A percentile compares a stretch with the other conserved stretches of the same genome.
These are phyloP conservation scores for Oreohelix idahoensis DNA, from an alignment of 1,140 invertebrate genomes.

Conservation along the genomic window DNA sequence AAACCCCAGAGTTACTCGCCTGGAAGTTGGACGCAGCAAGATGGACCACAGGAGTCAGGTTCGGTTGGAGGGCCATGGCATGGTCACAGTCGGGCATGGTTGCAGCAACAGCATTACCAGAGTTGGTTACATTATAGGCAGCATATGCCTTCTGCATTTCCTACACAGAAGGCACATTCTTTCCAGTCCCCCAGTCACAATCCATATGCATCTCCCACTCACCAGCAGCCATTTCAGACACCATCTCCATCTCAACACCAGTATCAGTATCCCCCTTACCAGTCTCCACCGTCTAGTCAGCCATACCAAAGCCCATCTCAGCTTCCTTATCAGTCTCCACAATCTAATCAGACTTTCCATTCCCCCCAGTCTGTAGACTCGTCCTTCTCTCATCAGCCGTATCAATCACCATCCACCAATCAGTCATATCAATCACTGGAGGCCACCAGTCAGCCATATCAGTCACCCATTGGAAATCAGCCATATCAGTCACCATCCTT, in stretches of 20 bases:
- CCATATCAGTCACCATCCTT: constrained; percentile 12
- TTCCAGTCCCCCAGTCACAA: not conserved
- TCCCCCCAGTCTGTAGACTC: constrained; percentile 1
- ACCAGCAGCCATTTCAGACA: constrained; percentile 35
- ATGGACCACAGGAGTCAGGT: not conserved
- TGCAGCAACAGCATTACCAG: constrained; percentile 12
- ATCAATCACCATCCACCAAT: constrained; percentile 7
- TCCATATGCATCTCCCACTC: constrained; percentile 1
- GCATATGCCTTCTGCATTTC: constrained; percentile 22
- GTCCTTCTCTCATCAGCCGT: constrained; percentile 4
- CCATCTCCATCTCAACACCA: constrained; percentile 25
- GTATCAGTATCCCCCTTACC: not conserved
- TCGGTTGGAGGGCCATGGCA: not conserved
- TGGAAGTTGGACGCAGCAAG: not conserved
- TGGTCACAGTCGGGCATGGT: not conserved
- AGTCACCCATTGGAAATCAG: not conserved
- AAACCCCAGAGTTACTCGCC: not conserved
- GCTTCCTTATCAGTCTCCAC: not conserved
- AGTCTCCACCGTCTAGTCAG: constrained; percentile 5
- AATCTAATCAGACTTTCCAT: not conserved
- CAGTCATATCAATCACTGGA: not conserved
- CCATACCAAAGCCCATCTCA: constrained; percentile 5
- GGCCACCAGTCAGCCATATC: not conserved
- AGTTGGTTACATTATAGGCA: constrained; percentile 4
- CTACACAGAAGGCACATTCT: not conserved